Base-by-base conservation (phyloP, 2,797 vertebrate species). In the Halcyon leucocephala region DNA sequence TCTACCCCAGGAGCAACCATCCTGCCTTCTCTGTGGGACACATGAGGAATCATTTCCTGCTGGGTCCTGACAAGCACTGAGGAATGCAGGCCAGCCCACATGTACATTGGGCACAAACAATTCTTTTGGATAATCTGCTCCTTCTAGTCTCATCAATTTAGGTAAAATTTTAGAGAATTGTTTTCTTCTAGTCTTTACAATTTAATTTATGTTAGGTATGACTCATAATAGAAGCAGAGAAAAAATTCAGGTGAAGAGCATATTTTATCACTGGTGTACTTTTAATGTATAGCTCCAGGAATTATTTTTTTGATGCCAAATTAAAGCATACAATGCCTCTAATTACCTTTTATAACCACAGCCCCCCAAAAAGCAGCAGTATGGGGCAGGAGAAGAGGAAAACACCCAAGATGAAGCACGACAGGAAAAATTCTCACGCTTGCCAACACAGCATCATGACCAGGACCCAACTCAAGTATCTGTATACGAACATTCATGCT, bases 401-500 rank as follows among this genome's bases (percentile, higher is more conserved):
- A 94, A 48, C 7, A 91, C 19, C 7, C 11, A 86, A 42, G 41
- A 49, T 12, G 14, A 70, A n/a, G 22, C 7, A 49, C 1, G 5
- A 22, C 12, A 58, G 14, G 51, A 89, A 51, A 82, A 81, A 10
- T 13, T 52, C 26, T n/a, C 61, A 11, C 2, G 35, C 62, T 72
- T 80, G 19, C 61, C 6, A 1, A 62, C 60, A 54, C 61, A 83
- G 35, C 41, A 65, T 42, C 57, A 46, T 2, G 14, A 64, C 35
- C 62, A n/a, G 20, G 31, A 71, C 19, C 13, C 41, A 71, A 20
- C 19, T 55, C 54, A 55, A n/a, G 33, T 52, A n/a, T 9, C 5
- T 31, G 39, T 3, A 66, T 8, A 13, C 2, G 14, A 86, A 89
- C 62, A 67, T n/a, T 62, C 3, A 2, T 0, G 0, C 31, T 62